Evolutionary conservation across 2,888 invertebrate genomes (phyloP).

Genomic region (Allacma fusca): DNA sequence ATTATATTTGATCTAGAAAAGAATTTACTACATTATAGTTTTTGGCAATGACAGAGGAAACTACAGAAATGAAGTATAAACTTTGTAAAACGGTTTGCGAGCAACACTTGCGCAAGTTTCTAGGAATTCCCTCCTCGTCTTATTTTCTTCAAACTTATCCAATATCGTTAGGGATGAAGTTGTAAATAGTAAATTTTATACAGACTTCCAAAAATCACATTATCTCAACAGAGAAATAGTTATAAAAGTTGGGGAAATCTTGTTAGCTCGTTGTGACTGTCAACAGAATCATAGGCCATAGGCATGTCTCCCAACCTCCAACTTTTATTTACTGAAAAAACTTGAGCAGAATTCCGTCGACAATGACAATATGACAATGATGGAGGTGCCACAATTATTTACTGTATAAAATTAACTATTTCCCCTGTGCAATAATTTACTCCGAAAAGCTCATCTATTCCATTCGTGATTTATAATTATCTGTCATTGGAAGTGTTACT

Average conservation of each 20-base stretch:
- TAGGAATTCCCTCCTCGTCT: background rate
- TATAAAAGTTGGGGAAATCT: background rate
- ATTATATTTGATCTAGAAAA: conserved; percentile 4
- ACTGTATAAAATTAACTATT: too few species aligned
- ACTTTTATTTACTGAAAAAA: too few species aligned
- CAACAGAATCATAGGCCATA: too few species aligned
- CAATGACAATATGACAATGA: too few species aligned
- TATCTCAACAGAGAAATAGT: background rate
- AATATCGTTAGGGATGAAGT: background rate
- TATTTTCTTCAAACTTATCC: background rate
- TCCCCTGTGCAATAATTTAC: too few species aligned
- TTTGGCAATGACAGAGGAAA: background rate
- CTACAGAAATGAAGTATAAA: background rate
- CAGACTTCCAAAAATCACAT: background rate
- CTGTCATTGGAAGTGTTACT: too few species aligned
- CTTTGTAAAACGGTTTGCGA: background rate
- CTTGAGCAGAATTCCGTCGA: too few species aligned
- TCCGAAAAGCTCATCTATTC: too few species aligned
- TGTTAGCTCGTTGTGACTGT: too few species aligned
- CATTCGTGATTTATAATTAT: too few species aligned
- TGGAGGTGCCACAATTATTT: too few species aligned
- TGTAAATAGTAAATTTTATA: background rate
- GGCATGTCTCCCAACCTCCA: too few species aligned
- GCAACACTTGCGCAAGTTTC: background rate
- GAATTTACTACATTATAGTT: background rate